These are phyloP conservation scores for Ctenoplectra terminalis DNA, from an alignment of 1,140 invertebrate genomes.

Conservation along the genomic window DNA sequence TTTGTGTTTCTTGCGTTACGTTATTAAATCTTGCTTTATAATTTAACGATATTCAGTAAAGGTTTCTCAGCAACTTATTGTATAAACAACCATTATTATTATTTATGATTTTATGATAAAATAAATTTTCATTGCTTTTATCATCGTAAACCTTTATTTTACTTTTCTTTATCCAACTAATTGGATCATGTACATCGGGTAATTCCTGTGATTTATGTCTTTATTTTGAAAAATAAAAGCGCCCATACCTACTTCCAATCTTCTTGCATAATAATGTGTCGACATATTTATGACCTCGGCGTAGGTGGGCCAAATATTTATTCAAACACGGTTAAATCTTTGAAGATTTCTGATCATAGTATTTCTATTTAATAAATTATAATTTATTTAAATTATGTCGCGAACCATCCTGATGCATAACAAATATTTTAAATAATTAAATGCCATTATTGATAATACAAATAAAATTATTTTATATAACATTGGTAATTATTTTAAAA, in stretches of 20 bases:
- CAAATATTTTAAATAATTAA: too few relatives aligned
- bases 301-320: conserved; percentile 1
- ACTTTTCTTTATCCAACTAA: neutral
- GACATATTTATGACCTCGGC: neutral
- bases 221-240: neutral
- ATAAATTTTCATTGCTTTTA: neutral
- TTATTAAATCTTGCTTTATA: neutral
- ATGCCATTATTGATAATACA: too few relatives aligned
- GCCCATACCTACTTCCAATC: neutral
- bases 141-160: neutral
- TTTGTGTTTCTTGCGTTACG: too few relatives aligned
- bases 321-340: neutral
- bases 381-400: too few relatives aligned
- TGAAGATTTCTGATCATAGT: neutral
- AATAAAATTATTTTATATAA: too few relatives aligned
- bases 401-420: too few relatives aligned
- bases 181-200: neutral
- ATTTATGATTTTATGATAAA: neutral
- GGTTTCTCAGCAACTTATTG: too few relatives aligned
- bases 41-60: neutral
- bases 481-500: too few relatives aligned
- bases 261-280: neutral
- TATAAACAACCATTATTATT: neutral
- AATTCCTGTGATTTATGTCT: neutral
- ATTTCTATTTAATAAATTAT: too few relatives aligned